Percentiles rank a stretch among this genome's conserved stretches.
phyloP scores from a whole-genome alignment of 92 coral and sea anemone species.

The Scolanthus callimorphus region DNA sequence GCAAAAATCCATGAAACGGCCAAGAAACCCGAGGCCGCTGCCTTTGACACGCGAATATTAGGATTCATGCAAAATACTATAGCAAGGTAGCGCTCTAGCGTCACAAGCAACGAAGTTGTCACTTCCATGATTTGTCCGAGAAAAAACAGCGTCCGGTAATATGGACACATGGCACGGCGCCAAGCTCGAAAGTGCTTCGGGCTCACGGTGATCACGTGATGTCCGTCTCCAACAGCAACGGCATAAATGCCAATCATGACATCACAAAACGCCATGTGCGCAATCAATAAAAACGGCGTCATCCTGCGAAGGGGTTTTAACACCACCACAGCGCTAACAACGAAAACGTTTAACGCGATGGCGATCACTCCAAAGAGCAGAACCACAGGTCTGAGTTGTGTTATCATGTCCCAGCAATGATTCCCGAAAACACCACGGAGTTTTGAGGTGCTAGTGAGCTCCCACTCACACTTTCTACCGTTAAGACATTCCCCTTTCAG shows the following conservation, averaged over 20 bases:
- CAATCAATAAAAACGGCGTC: slow-evolving; percentile 35
- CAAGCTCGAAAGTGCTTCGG: slow-evolving; percentile 13
- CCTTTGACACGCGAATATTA: slow-evolving; percentile 7
- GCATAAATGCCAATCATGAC: slow-evolving; percentile 41
- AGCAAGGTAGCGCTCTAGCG: slow-evolving; percentile 46
- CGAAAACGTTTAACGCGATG: slow-evolving; percentile 26
- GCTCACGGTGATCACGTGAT: slow-evolving; percentile 8
- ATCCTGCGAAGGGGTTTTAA: slow-evolving; percentile 17
- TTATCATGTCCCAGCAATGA: slow-evolving; percentile 32
- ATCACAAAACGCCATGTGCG: slow-evolving; percentile 54
- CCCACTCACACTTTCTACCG: slow-evolving; percentile 12
- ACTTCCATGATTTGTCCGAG: slow-evolving; percentile 52
- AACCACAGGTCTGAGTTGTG: slow-evolving; percentile 19
- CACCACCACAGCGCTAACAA: slow-evolving; percentile 17
- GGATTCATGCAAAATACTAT: slow-evolving; percentile 57
- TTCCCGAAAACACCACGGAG: slow-evolving; percentile 11
- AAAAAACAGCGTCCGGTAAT: slow-evolving; percentile 34
- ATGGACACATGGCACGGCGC: slow-evolving; percentile 36
- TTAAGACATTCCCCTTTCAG: slow-evolving; percentile 25
- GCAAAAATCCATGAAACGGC: slow-evolving; percentile 17
- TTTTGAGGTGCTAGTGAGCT: neutral
- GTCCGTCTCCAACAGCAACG: slow-evolving; percentile 41
- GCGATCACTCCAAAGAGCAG: slow-evolving; percentile 29
- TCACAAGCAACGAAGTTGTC: slow-evolving; percentile 36
- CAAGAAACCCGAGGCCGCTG: neutral